phyloP scores from a whole-genome alignment of 2,888 invertebrate species.

The Microchrysa polita region DNA sequence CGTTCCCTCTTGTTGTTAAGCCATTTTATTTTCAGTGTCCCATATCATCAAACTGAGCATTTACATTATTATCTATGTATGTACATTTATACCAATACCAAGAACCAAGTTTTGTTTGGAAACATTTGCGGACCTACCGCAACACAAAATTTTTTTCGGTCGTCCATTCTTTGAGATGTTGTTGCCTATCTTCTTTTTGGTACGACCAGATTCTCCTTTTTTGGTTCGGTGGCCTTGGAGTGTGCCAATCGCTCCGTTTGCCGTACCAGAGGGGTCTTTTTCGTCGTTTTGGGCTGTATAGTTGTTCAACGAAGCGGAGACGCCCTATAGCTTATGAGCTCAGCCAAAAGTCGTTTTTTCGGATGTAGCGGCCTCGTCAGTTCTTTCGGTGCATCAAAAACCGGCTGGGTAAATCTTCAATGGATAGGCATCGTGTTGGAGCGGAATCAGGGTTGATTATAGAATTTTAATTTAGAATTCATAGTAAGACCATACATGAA shows the following conservation, averaged over 20 bases:
- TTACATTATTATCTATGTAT: too few relatives aligned
- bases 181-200: conserved; percentile 19
- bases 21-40: neutral
- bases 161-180: neutral
- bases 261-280: conserved; percentile 11
- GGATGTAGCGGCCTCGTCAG: conserved; percentile 22
- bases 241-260: conserved; percentile 35
- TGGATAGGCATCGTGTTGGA: conserved; percentile 27
- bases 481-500: too few relatives aligned
- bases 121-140: conserved; percentile 32
- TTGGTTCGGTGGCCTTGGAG: conserved; percentile 35
- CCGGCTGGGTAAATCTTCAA: neutral
- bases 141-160: conserved; percentile 35
- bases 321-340: too few relatives aligned
- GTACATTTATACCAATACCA: too few relatives aligned
- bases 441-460: neutral
- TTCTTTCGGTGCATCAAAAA: conserved; percentile 10
- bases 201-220: conserved; percentile 11
- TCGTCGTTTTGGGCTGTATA: conserved; percentile 9
- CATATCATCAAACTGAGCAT: neutral
- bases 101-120: neutral
- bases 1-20: neutral
- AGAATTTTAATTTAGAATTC: neutral
- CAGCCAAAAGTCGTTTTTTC: conserved; percentile 35
- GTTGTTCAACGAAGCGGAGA: neutral